phyloP scores from a whole-genome alignment of 2,113 vertebrate genomes.

The Phodopus roborovskii region DNA sequence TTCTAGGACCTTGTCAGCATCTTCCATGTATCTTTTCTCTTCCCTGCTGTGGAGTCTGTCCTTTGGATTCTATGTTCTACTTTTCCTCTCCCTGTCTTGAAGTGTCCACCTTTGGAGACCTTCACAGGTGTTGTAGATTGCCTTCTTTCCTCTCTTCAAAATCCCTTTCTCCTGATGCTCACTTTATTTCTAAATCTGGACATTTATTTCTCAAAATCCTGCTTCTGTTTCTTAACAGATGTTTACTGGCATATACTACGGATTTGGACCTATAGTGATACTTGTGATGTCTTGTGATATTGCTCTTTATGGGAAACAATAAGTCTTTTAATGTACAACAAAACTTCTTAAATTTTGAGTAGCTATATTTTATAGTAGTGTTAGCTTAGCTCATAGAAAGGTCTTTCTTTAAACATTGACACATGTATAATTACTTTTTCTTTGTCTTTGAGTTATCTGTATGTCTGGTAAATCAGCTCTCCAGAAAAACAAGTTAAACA shows the following conservation, averaged over 20 bases:
- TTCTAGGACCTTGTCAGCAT: neutral
- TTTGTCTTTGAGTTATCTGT: slow-evolving; percentile 24
- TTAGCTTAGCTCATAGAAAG: slow-evolving; percentile 25
- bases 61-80: slow-evolving; percentile 8
- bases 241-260: slow-evolving; percentile 27
- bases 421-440: slow-evolving; percentile 22
- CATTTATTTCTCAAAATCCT: slow-evolving; percentile 35
- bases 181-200: slow-evolving; percentile 46
- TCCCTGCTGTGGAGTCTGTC: neutral
- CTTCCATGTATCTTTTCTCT: neutral
- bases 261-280: slow-evolving; percentile 4
- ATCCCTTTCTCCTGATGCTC: neutral
- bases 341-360: slow-evolving; percentile 7
- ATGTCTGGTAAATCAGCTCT: slow-evolving; percentile 30
- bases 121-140: neutral
- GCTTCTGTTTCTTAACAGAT: slow-evolving; percentile 43
- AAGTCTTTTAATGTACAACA: slow-evolving; percentile 36
- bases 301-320: slow-evolving; percentile 24
- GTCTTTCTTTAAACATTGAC: slow-evolving; percentile 27
- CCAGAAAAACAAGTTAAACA: slow-evolving; percentile 36
- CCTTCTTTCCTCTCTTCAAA: neutral
- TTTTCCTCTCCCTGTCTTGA: slow-evolving; percentile 30
- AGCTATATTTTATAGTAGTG: slow-evolving; percentile 45
- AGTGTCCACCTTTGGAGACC: slow-evolving; percentile 6
- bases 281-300: neutral